Base-by-base conservation (phyloP, 2,113 vertebrate species). In the Syrrhaptes paradoxus region DNA sequence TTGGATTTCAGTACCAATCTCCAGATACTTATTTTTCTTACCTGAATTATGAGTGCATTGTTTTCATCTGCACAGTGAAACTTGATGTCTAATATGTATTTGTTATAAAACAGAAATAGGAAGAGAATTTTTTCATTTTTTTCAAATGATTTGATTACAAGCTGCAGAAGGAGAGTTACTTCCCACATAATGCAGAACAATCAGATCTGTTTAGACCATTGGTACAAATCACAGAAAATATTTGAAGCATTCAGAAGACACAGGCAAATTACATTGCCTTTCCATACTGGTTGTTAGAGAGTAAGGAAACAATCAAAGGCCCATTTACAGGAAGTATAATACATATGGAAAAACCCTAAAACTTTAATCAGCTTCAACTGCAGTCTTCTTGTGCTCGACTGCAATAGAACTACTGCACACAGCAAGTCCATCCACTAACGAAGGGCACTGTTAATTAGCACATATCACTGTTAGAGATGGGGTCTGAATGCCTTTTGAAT, bases 111-210 rank as follows among this genome's bases (percentile, higher is more conserved):
- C 63, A 94, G 87, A 70, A 91, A 70, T 34, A 76, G n/a, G 38
- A 92, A 74, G 31, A 87, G 55, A 1, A 1, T 31, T 67, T 55
- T 45, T 79, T 20, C 11, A 6, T 54, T 38, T 67, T 29, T 38
- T 43, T n/a, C 28, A 29, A 72, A 61, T 90, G 82, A 93, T 76
- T 90, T 80, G n/a, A 95, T 93, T 87, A 85, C 24, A 32, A 88
- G 59, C 41, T 95, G 75, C 82, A 94, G 87, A 70, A 93, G 55
- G 46, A 89, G n/a, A 85, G 45, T 43, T 85, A 55, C 78, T 79
- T 93, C 81, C 89, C 85, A 96, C 52, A 66, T 74, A 90, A 45
- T 17, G 43, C 85, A 87, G 54, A 82, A 92, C 29, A 51, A 68
- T 55, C 54, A 41, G 62, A 45, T 87, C 74, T 89, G 32, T 57